Conservation (phyloP, 2,113 vertebrate species). For the Synchiropus splendidus region DNA sequence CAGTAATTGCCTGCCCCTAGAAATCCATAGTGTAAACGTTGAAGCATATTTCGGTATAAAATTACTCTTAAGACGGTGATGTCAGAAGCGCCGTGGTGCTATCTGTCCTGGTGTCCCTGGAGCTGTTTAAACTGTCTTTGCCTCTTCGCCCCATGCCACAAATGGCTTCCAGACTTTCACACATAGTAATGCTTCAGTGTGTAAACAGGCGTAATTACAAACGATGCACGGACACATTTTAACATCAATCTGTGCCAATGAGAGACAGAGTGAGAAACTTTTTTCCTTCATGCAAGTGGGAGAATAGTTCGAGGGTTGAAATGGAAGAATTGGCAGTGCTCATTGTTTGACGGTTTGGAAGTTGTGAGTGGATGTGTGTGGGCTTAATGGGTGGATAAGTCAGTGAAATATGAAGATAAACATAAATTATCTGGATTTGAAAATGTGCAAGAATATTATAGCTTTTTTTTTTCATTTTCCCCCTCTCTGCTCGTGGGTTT, state of each 20-base stretch:
- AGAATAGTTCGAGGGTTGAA: conserved; percentile 32
- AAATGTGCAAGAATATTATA: no score
- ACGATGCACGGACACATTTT: conserved; percentile 53
- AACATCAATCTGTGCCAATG: conserved; percentile 56
- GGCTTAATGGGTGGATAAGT: conserved; percentile 13
- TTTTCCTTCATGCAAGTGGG: conserved; percentile 21
- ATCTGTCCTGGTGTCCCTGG: conserved; percentile 44
- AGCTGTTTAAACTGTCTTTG: conserved; percentile 47
- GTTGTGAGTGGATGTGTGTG: conserved; percentile 19
- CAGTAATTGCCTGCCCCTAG: conserved; percentile 20
- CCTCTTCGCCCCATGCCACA: conserved; percentile 57
- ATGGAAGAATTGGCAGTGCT: conserved; percentile 20
- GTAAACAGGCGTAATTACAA: conserved; percentile 65
- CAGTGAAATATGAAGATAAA: conserved; percentile 19
- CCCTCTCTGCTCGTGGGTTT: no score
- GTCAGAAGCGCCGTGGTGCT: conserved; percentile 32
- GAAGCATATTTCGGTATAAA: conserved; percentile 31
- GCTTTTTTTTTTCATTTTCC: no score
- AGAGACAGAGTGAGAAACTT: conserved; percentile 29
- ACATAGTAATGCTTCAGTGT: conserved; percentile 62
- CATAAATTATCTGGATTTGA: no score
- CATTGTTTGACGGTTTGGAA: conserved; percentile 12
- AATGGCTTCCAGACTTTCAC: conserved; percentile 69
- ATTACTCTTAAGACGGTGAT: conserved; percentile 32
- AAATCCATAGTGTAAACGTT: conserved; percentile 28